phyloP scores from a whole-genome alignment of 2,888 invertebrate genomes.

The Polietes domitor region DNA sequence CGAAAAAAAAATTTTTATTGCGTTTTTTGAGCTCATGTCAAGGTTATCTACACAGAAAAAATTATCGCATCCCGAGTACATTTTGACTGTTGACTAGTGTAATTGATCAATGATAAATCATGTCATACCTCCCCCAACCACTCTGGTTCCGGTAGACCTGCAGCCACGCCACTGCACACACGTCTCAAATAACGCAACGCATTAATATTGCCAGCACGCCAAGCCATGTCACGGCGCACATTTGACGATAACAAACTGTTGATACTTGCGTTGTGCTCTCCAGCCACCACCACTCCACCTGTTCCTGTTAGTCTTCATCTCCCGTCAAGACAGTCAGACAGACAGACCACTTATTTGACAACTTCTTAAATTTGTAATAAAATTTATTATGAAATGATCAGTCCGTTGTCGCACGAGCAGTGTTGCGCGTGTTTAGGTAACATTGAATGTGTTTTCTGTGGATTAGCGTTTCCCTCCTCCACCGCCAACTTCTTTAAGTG shows the following conservation, averaged over 20 bases:
- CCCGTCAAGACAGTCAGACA: background rate
- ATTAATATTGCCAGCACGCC: conserved; percentile 9
- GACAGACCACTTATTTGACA: conserved; percentile 31
- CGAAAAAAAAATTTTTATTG: too few relatives aligned
- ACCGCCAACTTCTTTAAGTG: conserved; percentile 7
- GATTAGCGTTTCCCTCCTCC: background rate
- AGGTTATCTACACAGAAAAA: too few relatives aligned
- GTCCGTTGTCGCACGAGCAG: background rate
- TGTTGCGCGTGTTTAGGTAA: background rate
- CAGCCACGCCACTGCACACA: background rate
- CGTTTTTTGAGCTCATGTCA: too few relatives aligned
- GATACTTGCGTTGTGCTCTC: background rate
- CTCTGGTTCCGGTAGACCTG: background rate
- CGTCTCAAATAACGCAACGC: conserved; percentile 10
- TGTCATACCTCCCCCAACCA: background rate
- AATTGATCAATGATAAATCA: background rate
- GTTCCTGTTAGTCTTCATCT: background rate
- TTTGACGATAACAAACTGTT: background rate
- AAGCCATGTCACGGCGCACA: background rate
- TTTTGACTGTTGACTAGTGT: background rate
- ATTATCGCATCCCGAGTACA: too few relatives aligned
- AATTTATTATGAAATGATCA: conserved; percentile 30
- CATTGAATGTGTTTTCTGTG: background rate
- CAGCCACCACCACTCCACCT: too few relatives aligned
- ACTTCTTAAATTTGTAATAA: conserved; percentile 37